These are phyloP conservation scores for Crotalus horridus DNA, from an alignment of 2,113 vertebrate genomes.

Conservation along the genomic window DNA sequence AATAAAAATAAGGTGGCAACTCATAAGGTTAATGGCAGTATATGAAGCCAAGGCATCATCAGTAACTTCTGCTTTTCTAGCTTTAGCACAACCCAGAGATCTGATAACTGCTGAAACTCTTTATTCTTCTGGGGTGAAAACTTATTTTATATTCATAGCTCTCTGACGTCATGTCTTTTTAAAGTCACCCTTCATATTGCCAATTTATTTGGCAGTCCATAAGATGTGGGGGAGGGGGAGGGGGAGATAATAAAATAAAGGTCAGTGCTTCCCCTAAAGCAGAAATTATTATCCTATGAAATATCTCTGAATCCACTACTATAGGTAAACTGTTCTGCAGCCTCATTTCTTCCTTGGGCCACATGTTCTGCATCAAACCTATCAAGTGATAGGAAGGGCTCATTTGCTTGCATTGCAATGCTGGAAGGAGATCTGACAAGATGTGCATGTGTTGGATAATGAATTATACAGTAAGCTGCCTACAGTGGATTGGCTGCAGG, in stretches of 20 bases:
- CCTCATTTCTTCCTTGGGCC: not conserved
- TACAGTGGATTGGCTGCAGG: not conserved
- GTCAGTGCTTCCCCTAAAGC: not conserved
- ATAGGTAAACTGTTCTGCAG: not conserved
- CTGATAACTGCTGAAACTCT: not conserved
- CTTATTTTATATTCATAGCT: not conserved
- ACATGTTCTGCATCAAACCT: not conserved
- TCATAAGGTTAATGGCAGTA: not conserved
- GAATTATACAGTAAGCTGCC: not conserved
- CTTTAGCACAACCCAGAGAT: not conserved
- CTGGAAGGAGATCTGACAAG: not conserved
- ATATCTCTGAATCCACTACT: not conserved
- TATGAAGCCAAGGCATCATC: not conserved
- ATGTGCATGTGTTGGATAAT: not conserved
- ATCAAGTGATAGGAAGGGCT: not conserved
- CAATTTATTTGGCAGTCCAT: not conserved
- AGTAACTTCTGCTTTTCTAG: not conserved
- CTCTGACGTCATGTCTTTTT: not conserved
- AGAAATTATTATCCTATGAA: not conserved
- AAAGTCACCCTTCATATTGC: not conserved
- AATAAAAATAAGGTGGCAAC: not conserved
- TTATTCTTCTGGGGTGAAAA: not conserved
- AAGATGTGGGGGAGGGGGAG: not conserved
- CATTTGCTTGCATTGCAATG: not conserved
- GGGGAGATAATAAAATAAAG: not conserved